phyloP scores from a whole-genome alignment of 2,888 invertebrate genomes.

The Spatulosminthurus flaviceps region DNA sequence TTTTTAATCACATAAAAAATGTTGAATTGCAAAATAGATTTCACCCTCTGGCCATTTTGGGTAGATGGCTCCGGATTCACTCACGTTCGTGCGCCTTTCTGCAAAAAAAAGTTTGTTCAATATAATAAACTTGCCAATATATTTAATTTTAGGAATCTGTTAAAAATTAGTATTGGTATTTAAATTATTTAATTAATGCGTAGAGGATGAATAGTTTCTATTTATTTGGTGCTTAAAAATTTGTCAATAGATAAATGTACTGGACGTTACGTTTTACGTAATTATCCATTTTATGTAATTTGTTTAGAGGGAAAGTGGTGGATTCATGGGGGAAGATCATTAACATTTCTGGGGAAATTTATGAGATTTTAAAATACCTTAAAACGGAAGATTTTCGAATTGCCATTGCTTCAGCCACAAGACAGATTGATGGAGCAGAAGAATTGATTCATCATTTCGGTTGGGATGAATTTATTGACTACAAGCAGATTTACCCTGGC shows the following conservation, averaged over 20 bases:
- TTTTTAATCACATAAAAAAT: too few relatives aligned
- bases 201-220: too few relatives aligned
- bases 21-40: too few relatives aligned
- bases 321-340: conserved; percentile 44
- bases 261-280: too few relatives aligned
- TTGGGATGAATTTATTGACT: conserved; percentile 45
- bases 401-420: conserved; percentile 38
- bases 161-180: too few relatives aligned
- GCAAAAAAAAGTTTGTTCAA: conserved; percentile 32
- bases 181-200: too few relatives aligned
- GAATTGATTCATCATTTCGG: conserved; percentile 37
- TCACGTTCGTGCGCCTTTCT: conserved; percentile 38
- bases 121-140: too few relatives aligned
- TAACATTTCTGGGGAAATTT: conserved; percentile 36
- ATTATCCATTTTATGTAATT: too few relatives aligned
- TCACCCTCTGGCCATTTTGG: conserved; percentile 46
- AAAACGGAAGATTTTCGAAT: conserved; percentile 41
- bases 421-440: conserved; percentile 43
- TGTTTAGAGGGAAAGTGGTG: conserved; percentile 30
- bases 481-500: conserved; percentile 44
- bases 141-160: too few relatives aligned
- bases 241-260: too few relatives aligned
- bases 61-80: conserved; percentile 35
- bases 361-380: conserved; percentile 33
- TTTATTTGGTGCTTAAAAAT: too few relatives aligned